Evolutionary conservation across 2,113 vertebrate species (phyloP), one percentile per base, ranked within the genome.

Genomic region (Calidris pugnax): DNA sequence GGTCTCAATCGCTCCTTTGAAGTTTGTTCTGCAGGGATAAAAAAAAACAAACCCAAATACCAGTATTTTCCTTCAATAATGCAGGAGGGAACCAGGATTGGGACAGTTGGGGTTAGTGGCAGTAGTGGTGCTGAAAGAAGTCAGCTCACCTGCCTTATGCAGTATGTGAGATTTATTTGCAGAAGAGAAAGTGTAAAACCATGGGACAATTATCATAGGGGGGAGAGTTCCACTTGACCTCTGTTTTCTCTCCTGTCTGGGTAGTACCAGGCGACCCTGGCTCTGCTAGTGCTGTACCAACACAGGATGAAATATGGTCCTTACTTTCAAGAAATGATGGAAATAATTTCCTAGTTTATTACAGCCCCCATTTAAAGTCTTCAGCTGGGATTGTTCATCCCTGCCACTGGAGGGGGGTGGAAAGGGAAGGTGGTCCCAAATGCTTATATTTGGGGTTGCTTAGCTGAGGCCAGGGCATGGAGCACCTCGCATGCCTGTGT

Each of bases 1-100:
- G 67, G 27, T 94, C 87, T 94, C 76, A 63, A 22, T 80, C 2
- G 1, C 45, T 83, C 79, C 92, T 96, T 97, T 97, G 96, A 98
- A 97, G 82, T 94, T 71, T 62, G 60, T 76, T 80, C 8, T 90
- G 18, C 6, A 64, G 24, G 37, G 26, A 17, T 57, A 4, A 55
- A 77, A 93, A 37, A 60, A 66, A 80, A 66, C n/a, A 56, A 23
- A 7, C 23, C 14, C 62, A 73, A n/a, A 66, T 11, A 7, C 13
- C 57, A 32, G 13, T 20, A 39, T 51, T 93, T 77, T 75, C 24
- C 50, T 82, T 71, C 48, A 41, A 1, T 74, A 82, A 67, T 35
- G 41, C 35, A 33, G 69, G 57, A 75, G 32, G 37, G 37, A 97
- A 20, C 6, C 32, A 35, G 26, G 45, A 55, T 0, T 33, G 43